Evolutionary conservation across 1,140 invertebrate species (phyloP), one percentile per base, ranked within the genome.

Genomic region (Aphelenchoides avenae): DNA sequence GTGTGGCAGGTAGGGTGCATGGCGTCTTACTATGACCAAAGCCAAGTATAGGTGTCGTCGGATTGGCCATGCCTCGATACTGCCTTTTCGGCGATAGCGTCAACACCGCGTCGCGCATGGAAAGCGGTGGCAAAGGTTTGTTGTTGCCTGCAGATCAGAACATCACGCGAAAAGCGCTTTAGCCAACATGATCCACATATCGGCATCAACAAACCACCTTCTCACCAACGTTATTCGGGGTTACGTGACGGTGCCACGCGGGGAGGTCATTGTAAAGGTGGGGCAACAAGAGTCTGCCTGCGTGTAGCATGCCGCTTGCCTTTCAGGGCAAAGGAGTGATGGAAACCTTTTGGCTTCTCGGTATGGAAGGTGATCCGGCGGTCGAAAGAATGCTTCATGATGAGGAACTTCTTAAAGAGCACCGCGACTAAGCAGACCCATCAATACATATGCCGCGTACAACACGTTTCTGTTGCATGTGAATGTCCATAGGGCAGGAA

Each of bases 41-140:
- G n/a, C n/a, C n/a, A n/a, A n/a, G n/a, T n/a, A n/a, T n/a, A n/a
- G 87, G 86, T 9, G 87, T 89, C 0, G 87, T 89, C 1, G 88
- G 87, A 2, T 78, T 88, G 26, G 89, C 87, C 11, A 89, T 89
- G 88, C 88, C 88, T 1, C 79, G 88, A 34, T 91, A 90, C 79
- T 86, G 85, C 64, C 77, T 86, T 11, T 86, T 86, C 65, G 85
- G 82, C 2, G 82, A 83, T 56, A 82, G 89, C 1, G 89, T 93
- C 6, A 93, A 93, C 76, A 92, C 89, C 9, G 89, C 90, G 0
- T 87, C 86, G 1, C 81, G 89, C 64, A 91, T 93, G 89, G 89
- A 94, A 79, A 78, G 77, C 26, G 79, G 69, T 26, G 78, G 81
- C n/a, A 78, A 80, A 75, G 69, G 82, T 83, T 71, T 62, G 61